phyloP scores from a whole-genome alignment of 1,140 invertebrate species.

The Cepaea nemoralis region DNA sequence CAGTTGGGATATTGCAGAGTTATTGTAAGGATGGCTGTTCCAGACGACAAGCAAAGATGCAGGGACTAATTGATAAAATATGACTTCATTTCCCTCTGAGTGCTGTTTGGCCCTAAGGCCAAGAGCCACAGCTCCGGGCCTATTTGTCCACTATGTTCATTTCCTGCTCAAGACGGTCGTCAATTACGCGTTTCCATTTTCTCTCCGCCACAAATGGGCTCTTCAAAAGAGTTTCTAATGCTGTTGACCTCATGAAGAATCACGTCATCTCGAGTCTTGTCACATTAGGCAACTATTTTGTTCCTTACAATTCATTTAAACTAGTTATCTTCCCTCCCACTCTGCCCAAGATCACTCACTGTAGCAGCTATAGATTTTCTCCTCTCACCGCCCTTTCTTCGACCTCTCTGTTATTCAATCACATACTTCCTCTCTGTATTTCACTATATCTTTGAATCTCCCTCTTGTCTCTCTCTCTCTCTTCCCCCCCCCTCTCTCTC shows the following conservation, averaged over 20 bases:
- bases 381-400: no score
- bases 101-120: not conserved
- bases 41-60: not conserved
- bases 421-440: no score
- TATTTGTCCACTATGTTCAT: conserved; percentile 37
- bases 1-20: not conserved
- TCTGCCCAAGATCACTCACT: no score
- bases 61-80: conserved; percentile 41
- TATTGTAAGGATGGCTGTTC: conserved; percentile 3
- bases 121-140: not conserved
- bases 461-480: not conserved
- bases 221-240: conserved; percentile 21
- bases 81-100: conserved; percentile 35
- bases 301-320: not conserved
- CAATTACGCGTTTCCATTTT: conserved; percentile 29
- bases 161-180: conserved; percentile 19
- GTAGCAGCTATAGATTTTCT: no score
- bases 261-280: not conserved
- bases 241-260: conserved; percentile 28
- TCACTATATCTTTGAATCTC: not conserved
- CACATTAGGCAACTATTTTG: not conserved
- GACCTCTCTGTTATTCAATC: no score
- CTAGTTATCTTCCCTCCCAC: not conserved
- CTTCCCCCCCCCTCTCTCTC: not conserved
- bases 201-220: conserved; percentile 17